Base-by-base conservation (phyloP, 2,113 vertebrate genomes). In the Lathamus discolor region DNA sequence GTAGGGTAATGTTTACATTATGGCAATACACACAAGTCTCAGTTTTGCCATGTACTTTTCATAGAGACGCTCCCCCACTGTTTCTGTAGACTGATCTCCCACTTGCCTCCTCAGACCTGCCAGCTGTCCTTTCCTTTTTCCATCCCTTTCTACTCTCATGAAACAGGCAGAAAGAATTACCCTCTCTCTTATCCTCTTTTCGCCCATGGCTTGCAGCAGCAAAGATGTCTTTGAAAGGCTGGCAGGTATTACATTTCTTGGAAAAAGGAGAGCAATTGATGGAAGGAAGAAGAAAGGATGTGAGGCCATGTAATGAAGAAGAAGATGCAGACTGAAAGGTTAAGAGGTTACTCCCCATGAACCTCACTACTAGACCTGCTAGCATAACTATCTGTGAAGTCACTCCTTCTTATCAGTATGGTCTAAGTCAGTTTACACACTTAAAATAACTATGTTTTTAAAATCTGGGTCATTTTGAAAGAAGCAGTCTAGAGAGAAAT, bases 1-100 rank as follows among this genome's bases (percentile, higher is more conserved):
- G 20, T 16, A 54, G 10, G 10, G 2, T 59, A 49, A 43, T 43
- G 3, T 66, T 80, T 77, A 66, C 6, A 7, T 90, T 79, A 37
- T 6, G 3, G 9, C 44, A 37, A 44, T 67, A 74, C 6, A 39
- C 17, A 13, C 6, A 59, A 8, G 6, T 43, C 24, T 27, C 37
- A 27, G 6, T 41, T 74, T 6, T 49, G 28, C 23, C 5, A 0
- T 23, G 7, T 5, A 7, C 27, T 86, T 73, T 51, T 17, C 3
- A 5, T 3, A 74, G n/a, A 77, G 15, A 17, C 13, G 17, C 2
- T 61, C 23, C 4, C 3, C 11, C 8, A 9, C n/a, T 57, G 2
- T 61, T 90, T 81, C n/a, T 67, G 19, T 41, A 64, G 39, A 37
- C 14, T 76, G 11, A 62, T 49, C 8, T 76, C 13, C 7, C 24